Percentiles rank a stretch among this genome's conserved stretches.
Evolutionary conservation across 53 echinoderm and acorn worm species (phyloP).

Genomic region (Glandiceps talaboti): DNA sequence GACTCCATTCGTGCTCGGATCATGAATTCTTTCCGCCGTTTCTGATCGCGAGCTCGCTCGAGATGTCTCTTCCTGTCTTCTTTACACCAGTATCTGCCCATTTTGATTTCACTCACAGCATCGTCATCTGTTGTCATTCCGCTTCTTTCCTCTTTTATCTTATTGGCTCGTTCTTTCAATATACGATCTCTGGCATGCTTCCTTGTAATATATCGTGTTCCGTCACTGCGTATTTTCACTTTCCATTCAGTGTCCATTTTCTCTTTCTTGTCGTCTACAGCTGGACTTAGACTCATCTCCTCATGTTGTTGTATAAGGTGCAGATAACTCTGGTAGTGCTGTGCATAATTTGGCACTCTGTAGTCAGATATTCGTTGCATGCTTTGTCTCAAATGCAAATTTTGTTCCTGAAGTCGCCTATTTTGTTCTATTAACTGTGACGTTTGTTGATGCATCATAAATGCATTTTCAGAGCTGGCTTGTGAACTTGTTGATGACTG

Average conservation of each 20-base stretch:
- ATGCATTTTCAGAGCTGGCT: constrained; percentile 19
- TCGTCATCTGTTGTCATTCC: constrained; percentile 94
- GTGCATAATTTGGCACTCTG: constrained; percentile 83
- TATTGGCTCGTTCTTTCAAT: constrained; percentile 88
- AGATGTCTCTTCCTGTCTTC: constrained; percentile 90
- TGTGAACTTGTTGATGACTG: background rate
- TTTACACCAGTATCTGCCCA: constrained; percentile 91
- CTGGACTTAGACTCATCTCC: constrained; percentile 41
- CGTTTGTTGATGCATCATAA: constrained; percentile 63
- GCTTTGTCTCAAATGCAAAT: constrained; percentile 56
- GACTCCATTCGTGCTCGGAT: constrained; percentile 82
- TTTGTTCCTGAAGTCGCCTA: constrained; percentile 86
- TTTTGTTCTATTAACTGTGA: constrained; percentile 73
- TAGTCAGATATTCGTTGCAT: constrained; percentile 26
- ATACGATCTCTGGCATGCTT: constrained; percentile 66
- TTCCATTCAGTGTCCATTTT: constrained; percentile 52
- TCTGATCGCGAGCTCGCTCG: constrained; percentile 79
- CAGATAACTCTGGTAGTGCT: constrained; percentile 93
- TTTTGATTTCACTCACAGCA: constrained; percentile 94
- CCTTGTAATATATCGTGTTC: constrained; percentile 88
- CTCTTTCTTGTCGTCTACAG: constrained; percentile 27
- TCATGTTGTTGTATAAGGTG: constrained; percentile 91
- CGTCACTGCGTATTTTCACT: constrained; percentile 96
- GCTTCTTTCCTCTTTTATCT: constrained; percentile 70
- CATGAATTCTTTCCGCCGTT: constrained; percentile 78